These are phyloP conservation scores for Odontomyia ornata DNA, from an alignment of 2,888 invertebrate species.

Conservation along the genomic window DNA sequence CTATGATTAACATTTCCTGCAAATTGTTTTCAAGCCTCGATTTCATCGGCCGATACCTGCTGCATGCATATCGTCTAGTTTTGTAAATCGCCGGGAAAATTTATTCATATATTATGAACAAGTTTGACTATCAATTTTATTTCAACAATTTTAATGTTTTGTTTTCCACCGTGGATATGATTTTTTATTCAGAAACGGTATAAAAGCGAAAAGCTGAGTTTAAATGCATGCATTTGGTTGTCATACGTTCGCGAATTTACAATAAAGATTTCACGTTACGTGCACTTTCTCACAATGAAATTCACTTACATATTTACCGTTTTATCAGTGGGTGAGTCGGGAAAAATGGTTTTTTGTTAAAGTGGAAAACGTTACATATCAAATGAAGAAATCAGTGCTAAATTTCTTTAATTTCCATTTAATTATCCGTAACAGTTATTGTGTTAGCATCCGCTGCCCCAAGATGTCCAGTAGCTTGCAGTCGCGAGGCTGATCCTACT, in stretches of 20 bases:
- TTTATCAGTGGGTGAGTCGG: neutral
- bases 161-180: neutral
- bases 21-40: constrained; percentile 7
- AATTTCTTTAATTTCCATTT: neutral
- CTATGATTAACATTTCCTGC: constrained; percentile 22
- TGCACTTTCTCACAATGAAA: neutral
- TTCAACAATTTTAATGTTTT: neutral
- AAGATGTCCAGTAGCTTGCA: constrained; percentile 25
- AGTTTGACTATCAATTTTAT: neutral
- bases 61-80: constrained; percentile 1
- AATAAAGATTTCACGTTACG: neutral
- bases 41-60: neutral
- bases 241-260: neutral
- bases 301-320: neutral
- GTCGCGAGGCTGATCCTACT: constrained; percentile 21
- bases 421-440: neutral
- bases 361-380: too few relatives aligned
- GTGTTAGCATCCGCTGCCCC: neutral
- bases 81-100: constrained; percentile 10
- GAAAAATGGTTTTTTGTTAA: neutral
- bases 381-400: neutral
- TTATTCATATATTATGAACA: constrained; percentile 23
- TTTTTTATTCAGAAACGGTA: neutral
- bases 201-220: constrained; percentile 15
- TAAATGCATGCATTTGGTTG: constrained; percentile 19